Evolutionary conservation across 2,797 vertebrate genomes (phyloP).

Genomic region (Eidolon dupreanum): DNA sequence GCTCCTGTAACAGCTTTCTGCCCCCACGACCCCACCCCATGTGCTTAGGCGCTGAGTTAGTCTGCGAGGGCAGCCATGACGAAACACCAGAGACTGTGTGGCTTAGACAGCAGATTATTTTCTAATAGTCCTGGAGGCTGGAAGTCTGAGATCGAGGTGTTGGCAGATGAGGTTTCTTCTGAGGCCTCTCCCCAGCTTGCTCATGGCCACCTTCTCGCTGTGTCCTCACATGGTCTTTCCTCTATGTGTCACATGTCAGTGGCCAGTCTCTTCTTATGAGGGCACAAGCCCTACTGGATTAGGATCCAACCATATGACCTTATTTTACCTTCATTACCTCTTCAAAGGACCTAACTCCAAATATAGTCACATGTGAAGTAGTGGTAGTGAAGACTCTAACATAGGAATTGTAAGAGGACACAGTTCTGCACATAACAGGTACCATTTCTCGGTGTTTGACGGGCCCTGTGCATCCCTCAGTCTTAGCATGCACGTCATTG

Average conservation of each 20-base stretch:
- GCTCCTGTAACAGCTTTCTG: background rate
- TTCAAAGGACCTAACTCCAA: background rate
- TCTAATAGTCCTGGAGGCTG: background rate
- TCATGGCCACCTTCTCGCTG: background rate
- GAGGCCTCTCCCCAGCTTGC: background rate
- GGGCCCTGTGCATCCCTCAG: background rate
- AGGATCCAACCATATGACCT: background rate
- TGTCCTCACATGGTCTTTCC: background rate
- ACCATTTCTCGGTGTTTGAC: background rate
- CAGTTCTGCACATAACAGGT: background rate
- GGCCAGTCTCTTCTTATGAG: background rate
- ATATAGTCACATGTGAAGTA: background rate
- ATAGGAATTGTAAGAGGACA: background rate
- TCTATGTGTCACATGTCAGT: background rate
- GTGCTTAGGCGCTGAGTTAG: background rate
- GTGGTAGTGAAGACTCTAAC: background rate
- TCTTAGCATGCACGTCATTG: background rate
- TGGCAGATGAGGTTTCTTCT: background rate
- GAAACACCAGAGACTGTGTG: background rate
- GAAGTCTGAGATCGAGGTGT: background rate
- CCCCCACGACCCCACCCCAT: accelerated
- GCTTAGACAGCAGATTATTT: background rate
- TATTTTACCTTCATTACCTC: background rate
- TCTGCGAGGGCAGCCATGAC: too few species aligned
- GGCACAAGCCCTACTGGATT: background rate